Percentiles rank a stretch among this genome's conserved stretches.
These are phyloP conservation scores for Stegodyphus dumicola DNA, from an alignment of 1,140 invertebrate species.

Conservation along the genomic window DNA sequence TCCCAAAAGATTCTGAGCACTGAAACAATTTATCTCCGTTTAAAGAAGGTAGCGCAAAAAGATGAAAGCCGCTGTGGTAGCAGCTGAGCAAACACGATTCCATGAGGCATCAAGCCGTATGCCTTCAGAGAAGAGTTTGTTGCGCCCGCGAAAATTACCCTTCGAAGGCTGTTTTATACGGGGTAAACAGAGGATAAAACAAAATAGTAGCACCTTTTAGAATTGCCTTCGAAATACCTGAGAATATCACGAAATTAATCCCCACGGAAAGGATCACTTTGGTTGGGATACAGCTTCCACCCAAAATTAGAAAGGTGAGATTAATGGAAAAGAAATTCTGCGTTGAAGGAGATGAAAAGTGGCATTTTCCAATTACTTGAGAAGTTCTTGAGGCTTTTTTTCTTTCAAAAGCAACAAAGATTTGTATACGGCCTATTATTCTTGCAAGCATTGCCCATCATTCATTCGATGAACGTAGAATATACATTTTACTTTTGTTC, in stretches of 20 bases:
- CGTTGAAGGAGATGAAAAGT: background rate
- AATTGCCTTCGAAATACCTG: constrained; percentile 7
- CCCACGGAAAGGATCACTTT: constrained; percentile 5
- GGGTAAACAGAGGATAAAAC: constrained; percentile 7
- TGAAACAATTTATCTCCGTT: constrained; percentile 10
- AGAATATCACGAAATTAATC: constrained; percentile 12
- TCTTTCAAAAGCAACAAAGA: no score
- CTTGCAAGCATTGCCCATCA: no score
- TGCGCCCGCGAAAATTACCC: constrained; percentile 18
- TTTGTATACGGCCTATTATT: no score
- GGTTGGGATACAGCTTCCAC: background rate
- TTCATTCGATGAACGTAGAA: no score
- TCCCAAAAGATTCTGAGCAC: background rate
- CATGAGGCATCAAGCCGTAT: background rate
- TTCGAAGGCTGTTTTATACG: constrained; percentile 11
- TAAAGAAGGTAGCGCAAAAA: background rate
- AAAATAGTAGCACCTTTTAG: constrained; percentile 1
- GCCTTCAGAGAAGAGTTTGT: background rate
- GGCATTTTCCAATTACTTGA: constrained; percentile 11
- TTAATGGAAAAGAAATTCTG: constrained; percentile 15
- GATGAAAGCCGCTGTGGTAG: background rate
- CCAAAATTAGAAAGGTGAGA: constrained; percentile 36
- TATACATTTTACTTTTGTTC: no score
- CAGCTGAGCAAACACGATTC: constrained; percentile 51
- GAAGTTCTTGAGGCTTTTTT: background rate